Percentiles rank a stretch among this genome's conserved stretches.
Evolutionary conservation across 2,113 vertebrate genomes (phyloP).

Genomic region (Chelonoidis abingdonii): DNA sequence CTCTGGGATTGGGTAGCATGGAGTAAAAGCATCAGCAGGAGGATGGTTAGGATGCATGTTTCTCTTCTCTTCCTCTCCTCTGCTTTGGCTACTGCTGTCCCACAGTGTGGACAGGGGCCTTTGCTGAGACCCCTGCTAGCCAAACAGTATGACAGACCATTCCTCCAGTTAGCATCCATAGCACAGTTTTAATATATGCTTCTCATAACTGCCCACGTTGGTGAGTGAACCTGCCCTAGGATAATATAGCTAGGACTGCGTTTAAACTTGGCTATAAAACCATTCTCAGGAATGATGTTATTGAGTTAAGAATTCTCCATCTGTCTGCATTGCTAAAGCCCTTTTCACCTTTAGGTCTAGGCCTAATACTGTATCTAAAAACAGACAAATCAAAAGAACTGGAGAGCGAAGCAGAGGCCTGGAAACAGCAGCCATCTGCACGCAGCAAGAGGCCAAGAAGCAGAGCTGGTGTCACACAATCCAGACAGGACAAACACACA

Average conservation of each 20-base stretch:
- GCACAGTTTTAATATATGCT: neutral
- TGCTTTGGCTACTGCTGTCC: neutral
- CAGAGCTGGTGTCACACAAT: neutral
- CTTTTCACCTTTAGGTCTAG: neutral
- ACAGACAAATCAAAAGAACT: neutral
- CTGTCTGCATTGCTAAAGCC: neutral
- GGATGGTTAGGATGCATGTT: neutral
- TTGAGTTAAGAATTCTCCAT: neutral
- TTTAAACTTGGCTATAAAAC: neutral
- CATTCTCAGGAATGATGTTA: neutral
- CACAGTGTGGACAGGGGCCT: neutral
- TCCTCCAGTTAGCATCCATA: neutral
- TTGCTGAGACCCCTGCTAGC: neutral
- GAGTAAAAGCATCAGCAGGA: neutral
- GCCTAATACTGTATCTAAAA: neutral
- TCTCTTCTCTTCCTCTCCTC: neutral
- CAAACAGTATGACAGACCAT: neutral
- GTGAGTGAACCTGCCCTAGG: neutral
- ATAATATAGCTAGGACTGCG: neutral
- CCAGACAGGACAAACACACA: neutral
- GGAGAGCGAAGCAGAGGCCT: neutral
- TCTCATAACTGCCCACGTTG: neutral
- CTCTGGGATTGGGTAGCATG: neutral
- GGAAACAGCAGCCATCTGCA: neutral
- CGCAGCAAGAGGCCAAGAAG: neutral